A percentile compares a stretch with the other conserved stretches of the same genome.
Conservation (phyloP, 2,113 vertebrate genomes). For the Tachuris rubrigastra region DNA sequence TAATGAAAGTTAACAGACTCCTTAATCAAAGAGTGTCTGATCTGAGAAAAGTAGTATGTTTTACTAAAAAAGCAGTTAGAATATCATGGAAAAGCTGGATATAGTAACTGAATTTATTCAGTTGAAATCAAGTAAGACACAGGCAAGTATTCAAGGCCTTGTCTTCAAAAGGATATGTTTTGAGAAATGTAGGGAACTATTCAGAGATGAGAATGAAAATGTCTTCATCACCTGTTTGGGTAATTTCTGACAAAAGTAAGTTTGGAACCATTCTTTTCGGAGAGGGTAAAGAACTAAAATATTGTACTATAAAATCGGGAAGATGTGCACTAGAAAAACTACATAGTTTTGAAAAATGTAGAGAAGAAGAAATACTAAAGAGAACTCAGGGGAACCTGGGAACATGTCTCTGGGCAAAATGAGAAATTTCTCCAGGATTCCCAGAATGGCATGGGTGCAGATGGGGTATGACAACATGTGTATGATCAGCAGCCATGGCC, state of each 20-base stretch:
- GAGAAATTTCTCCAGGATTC: not conserved
- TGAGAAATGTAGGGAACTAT: not conserved
- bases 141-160: not conserved
- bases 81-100: not conserved
- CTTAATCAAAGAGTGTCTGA: not conserved
- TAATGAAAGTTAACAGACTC: not conserved
- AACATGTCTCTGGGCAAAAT: not conserved
- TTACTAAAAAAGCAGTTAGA: not conserved
- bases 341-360: not conserved
- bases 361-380: not conserved
- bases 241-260: not conserved
- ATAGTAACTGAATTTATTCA: not conserved
- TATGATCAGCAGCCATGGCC: not conserved
- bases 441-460: not conserved
- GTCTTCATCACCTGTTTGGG: not conserved
- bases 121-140: not conserved
- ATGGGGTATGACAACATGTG: fast-evolving
- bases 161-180: not conserved
- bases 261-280: not conserved
- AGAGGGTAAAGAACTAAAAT: not conserved
- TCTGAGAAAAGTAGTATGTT: not conserved
- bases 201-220: not conserved
- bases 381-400: not conserved
- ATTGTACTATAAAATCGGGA: not conserved
- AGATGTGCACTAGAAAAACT: not conserved